phyloP scores from a whole-genome alignment of 2,888 invertebrate species.

The Amphipyra tragopoginis region DNA sequence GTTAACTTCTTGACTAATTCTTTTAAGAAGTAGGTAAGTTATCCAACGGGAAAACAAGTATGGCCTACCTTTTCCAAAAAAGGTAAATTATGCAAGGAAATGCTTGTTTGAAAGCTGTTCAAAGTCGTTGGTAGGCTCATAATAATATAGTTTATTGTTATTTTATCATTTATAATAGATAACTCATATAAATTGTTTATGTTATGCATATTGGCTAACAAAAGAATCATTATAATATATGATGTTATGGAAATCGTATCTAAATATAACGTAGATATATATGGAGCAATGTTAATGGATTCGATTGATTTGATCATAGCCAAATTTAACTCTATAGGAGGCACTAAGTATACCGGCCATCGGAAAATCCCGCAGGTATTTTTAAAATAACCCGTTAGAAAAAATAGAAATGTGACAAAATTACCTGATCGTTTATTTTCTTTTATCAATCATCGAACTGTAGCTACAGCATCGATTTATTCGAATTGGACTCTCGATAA shows the following conservation, averaged over 20 bases:
- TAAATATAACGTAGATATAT: constrained; percentile 17
- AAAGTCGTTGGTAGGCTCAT: constrained; percentile 2
- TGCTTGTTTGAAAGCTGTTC: not conserved
- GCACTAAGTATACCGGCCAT: not conserved
- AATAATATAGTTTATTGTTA: constrained; percentile 36
- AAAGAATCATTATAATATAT: constrained; percentile 31
- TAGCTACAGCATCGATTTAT: constrained; percentile 20
- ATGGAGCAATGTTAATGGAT: constrained; percentile 25
- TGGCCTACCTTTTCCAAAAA: constrained; percentile 1
- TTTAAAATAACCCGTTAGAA: constrained; percentile 2
- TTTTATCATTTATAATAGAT: constrained; percentile 24
- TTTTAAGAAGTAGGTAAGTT: no score
- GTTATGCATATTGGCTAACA: constrained; percentile 32
- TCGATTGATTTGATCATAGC: constrained; percentile 9
- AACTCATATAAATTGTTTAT: constrained; percentile 24
- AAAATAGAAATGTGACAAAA: constrained; percentile 17
- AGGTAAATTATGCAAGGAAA: constrained; percentile 1
- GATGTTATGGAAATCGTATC: constrained; percentile 39
- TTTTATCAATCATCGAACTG: constrained; percentile 10
- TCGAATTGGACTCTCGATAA: constrained; percentile 9
- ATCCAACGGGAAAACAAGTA: not conserved
- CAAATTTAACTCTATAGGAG: not conserved
- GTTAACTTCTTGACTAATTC: no score
- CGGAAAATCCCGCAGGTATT: not conserved
- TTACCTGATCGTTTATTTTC: constrained; percentile 34